A percentile compares a stretch with the other conserved stretches of the same genome.
These are phyloP conservation scores for Hippopotamyrus pictus DNA, from an alignment of 2,797 vertebrate species.

Conservation along the genomic window DNA sequence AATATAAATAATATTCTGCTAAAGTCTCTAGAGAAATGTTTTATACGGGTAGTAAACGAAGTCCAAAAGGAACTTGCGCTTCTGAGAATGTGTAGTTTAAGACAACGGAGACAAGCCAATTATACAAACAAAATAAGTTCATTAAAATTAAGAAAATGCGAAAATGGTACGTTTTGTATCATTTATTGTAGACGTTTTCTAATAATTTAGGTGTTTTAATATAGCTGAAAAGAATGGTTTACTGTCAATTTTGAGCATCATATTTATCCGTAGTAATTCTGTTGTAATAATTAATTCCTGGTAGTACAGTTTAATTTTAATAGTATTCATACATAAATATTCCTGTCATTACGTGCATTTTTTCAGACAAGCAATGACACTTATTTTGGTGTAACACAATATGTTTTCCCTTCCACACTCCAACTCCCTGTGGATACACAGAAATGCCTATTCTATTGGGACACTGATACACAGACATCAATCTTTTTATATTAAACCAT, in stretches of 20 bases:
- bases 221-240: neutral
- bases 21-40: neutral
- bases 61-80: neutral
- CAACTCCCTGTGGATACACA: neutral
- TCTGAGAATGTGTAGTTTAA: neutral
- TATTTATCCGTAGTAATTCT: neutral
- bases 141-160: neutral
- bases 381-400: neutral
- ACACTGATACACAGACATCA: neutral
- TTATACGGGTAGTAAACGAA: neutral
- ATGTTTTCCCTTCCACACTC: neutral
- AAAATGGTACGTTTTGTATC: slow-evolving; percentile 27
- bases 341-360: slow-evolving; percentile 4
- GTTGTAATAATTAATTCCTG: neutral
- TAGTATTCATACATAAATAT: slow-evolving; percentile 9
- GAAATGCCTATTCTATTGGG: neutral
- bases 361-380: neutral
- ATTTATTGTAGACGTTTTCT: slow-evolving; percentile 45
- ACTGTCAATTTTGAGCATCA: neutral
- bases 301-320: neutral
- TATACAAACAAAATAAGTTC: neutral
- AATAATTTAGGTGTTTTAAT: slow-evolving; percentile 10
- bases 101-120: neutral
- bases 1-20: neutral
- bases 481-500: slow-evolving; percentile 21